Conservation (phyloP, 2,888 invertebrate genomes). For the Eupithecia tripunctaria region DNA sequence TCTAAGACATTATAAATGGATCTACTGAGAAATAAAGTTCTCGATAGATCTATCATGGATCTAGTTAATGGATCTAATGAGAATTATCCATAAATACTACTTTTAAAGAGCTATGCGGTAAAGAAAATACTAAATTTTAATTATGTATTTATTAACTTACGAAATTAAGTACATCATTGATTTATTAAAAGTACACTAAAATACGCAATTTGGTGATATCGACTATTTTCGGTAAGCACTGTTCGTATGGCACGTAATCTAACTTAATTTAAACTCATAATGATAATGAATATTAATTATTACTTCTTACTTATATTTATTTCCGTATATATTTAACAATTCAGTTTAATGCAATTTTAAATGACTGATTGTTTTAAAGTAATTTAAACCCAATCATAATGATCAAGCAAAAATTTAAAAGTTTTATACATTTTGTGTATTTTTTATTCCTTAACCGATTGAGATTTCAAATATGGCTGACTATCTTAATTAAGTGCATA, state of each 20-base stretch:
- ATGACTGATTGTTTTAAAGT: not conserved
- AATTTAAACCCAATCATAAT: not conserved
- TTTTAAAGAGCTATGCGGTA: not conserved
- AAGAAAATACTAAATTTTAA: not conserved
- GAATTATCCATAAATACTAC: not conserved
- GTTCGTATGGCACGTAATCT: slow-evolving; percentile 34
- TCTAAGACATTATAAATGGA: too few species aligned
- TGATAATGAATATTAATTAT: not conserved
- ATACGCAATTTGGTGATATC: slow-evolving; percentile 28
- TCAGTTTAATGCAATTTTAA: not conserved
- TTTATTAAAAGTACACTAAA: not conserved
- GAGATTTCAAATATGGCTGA: not conserved
- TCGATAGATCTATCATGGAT: too few species aligned
- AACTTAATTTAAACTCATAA: not conserved
- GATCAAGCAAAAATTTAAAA: not conserved
- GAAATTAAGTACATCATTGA: slow-evolving; percentile 26
- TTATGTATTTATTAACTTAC: not conserved
- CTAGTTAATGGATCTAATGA: too few species aligned
- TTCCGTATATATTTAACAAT: not conserved
- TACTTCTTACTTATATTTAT: not conserved
- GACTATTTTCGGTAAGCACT: slow-evolving; percentile 33
- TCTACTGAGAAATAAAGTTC: too few species aligned
- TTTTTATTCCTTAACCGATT: not conserved
- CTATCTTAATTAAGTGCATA: not conserved
- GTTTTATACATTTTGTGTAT: not conserved